phyloP scores from a whole-genome alignment of 2,888 invertebrate species.

The Phalangium opilio region DNA sequence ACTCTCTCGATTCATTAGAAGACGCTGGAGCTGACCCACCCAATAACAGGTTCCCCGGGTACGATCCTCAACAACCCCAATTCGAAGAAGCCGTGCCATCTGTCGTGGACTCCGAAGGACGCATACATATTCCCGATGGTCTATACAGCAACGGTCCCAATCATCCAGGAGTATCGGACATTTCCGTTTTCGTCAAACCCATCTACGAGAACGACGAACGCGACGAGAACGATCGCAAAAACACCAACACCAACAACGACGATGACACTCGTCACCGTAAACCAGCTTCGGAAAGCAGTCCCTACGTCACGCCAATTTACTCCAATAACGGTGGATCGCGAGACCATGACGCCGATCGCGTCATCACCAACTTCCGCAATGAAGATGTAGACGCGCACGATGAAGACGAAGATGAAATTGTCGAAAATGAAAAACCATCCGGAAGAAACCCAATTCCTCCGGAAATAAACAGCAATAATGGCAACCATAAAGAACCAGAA shows the following conservation, averaged over 20 bases:
- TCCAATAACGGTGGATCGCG: constrained; percentile 8
- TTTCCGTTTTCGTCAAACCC: constrained; percentile 15
- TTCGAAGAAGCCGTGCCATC: constrained; percentile 21
- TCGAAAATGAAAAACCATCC: background rate
- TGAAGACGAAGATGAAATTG: background rate
- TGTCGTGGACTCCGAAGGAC: constrained; percentile 20
- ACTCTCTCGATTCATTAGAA: no score
- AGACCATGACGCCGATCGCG: constrained; percentile 5
- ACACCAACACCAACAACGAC: constrained; percentile 1
- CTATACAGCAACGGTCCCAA: constrained; percentile 10
- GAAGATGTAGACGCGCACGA: background rate
- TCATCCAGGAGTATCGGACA: constrained; percentile 10
- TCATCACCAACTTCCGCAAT: background rate
- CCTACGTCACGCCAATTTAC: constrained; percentile 1
- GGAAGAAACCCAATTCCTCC: constrained; percentile 2
- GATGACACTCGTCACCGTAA: background rate
- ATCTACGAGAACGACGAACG: constrained; percentile 7
- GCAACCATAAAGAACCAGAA: background rate
- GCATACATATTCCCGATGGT: constrained; percentile 20
- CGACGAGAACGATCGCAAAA: constrained; percentile 4
- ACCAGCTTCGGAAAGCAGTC: background rate
- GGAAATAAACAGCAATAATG: background rate
- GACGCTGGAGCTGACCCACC: no score
- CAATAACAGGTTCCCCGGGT: constrained; percentile 3
- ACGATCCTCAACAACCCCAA: constrained; percentile 19